These are phyloP conservation scores for Archips crataeganus DNA, from an alignment of 2,888 invertebrate species.

Conservation along the genomic window DNA sequence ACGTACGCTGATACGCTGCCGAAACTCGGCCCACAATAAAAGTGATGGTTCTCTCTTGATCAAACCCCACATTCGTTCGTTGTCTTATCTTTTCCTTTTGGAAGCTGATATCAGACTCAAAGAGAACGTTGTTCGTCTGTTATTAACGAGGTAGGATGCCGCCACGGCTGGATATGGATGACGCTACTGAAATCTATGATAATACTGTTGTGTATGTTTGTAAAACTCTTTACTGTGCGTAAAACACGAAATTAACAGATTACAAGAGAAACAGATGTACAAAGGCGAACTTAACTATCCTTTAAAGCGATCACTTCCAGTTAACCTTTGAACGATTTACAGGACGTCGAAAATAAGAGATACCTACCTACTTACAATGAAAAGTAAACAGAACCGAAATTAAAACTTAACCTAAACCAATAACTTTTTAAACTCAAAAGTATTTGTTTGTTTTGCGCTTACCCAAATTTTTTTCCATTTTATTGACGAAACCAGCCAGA, in stretches of 20 bases:
- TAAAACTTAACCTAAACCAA: neutral
- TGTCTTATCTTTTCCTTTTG: constrained; percentile 22
- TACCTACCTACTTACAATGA: too few species aligned
- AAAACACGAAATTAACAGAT: too few species aligned
- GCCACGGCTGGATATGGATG: too few species aligned
- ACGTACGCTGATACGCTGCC: constrained; percentile 58
- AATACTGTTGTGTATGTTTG: neutral
- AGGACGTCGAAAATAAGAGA: too few species aligned
- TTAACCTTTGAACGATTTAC: too few species aligned
- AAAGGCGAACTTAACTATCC: too few species aligned
- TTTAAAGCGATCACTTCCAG: too few species aligned
- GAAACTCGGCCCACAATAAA: constrained; percentile 36
- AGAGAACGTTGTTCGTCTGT: neutral
- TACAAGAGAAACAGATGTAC: too few species aligned
- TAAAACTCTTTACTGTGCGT: too few species aligned
- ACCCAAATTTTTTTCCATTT: too few species aligned
- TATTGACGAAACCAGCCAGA: too few species aligned
- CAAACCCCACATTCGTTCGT: constrained; percentile 35
- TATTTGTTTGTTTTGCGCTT: neutral
- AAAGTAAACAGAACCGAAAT: too few species aligned
- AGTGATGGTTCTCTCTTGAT: constrained; percentile 36
- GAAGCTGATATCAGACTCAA: neutral
- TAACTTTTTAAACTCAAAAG: neutral
- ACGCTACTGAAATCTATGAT: neutral
- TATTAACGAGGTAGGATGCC: neutral